These are phyloP conservation scores for Burhinus bistriatus DNA, from an alignment of 2,113 vertebrate species.

Conservation along the genomic window DNA sequence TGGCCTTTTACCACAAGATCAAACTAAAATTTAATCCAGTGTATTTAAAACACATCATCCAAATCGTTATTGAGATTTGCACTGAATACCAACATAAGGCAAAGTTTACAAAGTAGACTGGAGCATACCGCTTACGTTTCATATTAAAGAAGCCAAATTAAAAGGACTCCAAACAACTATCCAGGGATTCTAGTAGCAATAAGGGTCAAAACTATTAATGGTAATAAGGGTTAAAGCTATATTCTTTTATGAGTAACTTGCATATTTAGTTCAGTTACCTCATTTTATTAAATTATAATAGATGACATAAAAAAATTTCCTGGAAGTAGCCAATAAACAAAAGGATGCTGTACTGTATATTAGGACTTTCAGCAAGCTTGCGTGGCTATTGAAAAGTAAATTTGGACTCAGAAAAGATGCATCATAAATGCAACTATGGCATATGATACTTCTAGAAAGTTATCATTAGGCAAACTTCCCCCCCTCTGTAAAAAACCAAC, in stretches of 20 bases:
- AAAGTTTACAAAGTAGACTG: not conserved
- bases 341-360: not conserved
- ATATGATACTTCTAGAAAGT: not conserved
- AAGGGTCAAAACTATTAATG: not conserved
- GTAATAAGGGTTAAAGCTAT: not conserved
- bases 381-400: not conserved
- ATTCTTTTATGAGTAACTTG: not conserved
- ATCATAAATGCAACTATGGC: not conserved
- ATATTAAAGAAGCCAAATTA: not conserved
- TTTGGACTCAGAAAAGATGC: not conserved
- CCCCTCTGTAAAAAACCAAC: not conserved
- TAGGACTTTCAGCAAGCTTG: not conserved
- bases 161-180: not conserved
- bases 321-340: not conserved
- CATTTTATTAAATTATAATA: not conserved
- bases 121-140: not conserved
- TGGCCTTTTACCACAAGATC: not conserved
- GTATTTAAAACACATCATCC: not conserved
- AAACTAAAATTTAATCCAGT: not conserved
- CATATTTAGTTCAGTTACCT: not conserved
- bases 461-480: not conserved
- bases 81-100: not conserved
- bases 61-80: not conserved
- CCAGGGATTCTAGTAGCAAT: not conserved
- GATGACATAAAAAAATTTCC: not conserved